Percentiles rank a stretch among this genome's conserved stretches.
Conservation (phyloP, 2,113 vertebrate species). For the Ornithorhynchus anatinus region DNA sequence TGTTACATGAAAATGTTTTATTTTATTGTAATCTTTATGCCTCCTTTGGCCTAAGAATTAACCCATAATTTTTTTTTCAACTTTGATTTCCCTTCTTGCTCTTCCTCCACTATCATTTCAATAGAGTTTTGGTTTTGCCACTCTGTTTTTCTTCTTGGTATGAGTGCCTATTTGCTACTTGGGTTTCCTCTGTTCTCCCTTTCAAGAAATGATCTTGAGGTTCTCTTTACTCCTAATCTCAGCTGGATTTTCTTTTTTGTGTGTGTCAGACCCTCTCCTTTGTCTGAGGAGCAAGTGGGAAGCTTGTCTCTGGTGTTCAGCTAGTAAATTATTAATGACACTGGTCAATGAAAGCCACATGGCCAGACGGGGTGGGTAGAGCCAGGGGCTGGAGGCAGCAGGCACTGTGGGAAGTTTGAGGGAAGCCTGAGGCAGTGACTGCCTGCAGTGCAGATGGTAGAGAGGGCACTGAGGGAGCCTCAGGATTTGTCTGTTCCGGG, state of each 20-base stretch:
- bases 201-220: neutral
- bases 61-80: neutral
- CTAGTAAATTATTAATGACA: slow-evolving; percentile 65
- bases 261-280: slow-evolving; percentile 46
- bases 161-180: neutral
- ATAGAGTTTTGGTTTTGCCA: neutral
- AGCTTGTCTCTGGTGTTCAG: slow-evolving; percentile 36
- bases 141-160: neutral
- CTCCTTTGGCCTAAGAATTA: neutral
- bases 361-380: neutral
- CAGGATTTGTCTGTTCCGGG: neutral
- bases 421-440: slow-evolving; percentile 5
- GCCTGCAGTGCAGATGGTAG: slow-evolving; percentile 13
- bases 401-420: neutral
- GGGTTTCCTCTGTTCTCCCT: neutral
- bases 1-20: neutral
- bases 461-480: neutral
- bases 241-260: neutral
- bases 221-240: accelerated
- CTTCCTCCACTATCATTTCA: accelerated
- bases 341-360: neutral
- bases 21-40: neutral
- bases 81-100: slow-evolving; percentile 13
- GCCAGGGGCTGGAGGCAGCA: neutral
- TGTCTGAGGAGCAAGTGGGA: slow-evolving; percentile 44